These are phyloP conservation scores for Chrysolina oricalcia DNA, from an alignment of 2,888 invertebrate species.

Conservation along the genomic window DNA sequence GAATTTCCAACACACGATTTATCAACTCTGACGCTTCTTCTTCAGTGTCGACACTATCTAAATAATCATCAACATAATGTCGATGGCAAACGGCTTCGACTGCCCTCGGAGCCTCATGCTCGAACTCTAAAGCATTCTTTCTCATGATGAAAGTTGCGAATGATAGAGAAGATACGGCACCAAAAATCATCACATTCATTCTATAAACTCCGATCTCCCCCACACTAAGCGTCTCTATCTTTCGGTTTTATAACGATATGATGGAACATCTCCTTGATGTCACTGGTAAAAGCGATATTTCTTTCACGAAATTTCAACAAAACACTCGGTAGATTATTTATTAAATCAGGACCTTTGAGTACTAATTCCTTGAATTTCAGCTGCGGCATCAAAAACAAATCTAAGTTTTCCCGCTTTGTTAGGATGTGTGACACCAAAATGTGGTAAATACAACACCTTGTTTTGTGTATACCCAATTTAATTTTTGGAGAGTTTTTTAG, in stretches of 20 bases:
- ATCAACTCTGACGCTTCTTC: neutral
- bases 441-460: neutral
- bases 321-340: neutral
- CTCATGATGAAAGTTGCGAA: constrained; percentile 6
- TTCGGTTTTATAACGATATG: neutral
- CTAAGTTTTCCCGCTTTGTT: constrained; percentile 5
- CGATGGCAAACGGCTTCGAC: constrained; percentile 1
- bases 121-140: neutral
- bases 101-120: neutral
- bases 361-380: neutral
- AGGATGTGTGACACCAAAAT: constrained; percentile 13
- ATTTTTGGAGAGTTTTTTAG: neutral
- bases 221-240: neutral
- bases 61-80: neutral
- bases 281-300: neutral
- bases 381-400: constrained; percentile 1
- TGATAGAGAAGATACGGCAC: neutral
- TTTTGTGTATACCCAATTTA: neutral
- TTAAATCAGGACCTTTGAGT: neutral
- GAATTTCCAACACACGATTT: neutral
- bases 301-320: constrained; percentile 5
- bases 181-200: constrained; percentile 20
- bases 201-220: constrained; percentile 6
- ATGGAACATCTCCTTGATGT: neutral
- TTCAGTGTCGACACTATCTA: neutral